Evolutionary conservation across 1,140 invertebrate genomes (phyloP), one percentile per base, ranked within the genome.

Genomic region (Belonocnema kinseyi): DNA sequence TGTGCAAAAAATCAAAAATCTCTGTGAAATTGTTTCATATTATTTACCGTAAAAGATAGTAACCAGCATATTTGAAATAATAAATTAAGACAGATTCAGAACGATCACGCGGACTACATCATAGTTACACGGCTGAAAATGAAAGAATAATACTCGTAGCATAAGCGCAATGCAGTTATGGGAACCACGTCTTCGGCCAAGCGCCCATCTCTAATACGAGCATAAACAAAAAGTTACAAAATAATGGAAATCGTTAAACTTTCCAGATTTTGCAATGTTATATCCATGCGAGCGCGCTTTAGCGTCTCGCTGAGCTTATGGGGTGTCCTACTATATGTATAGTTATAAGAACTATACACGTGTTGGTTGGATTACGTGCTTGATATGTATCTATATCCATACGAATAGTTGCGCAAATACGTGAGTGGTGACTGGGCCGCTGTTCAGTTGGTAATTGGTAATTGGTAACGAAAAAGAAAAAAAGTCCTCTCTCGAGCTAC

Each of bases 231-330:
- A 78, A 74, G 76, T 86, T 85, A 79, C 83, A 85, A 82, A 88
- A 89, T 89, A 85, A 89, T 85, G 61, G 76, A 85, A 84, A 88
- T 87, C 84, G 83, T 88, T 86, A 85, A 85, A 90, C 84, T 87
- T 89, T 87, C 86, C 80, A 77, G 78, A 50, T 87, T 87, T 88
- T 85, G 86, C 85, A 89, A 89, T 79, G 58, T 66, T 66, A 16
- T 46, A 52, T 54, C 58, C 17, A 66, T 52, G 52, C 76, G 61
- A 79, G 79, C 21, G 58, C 58, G 26, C 61, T 46, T 66, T 66
- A 16, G 61, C 61, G 61, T 66, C 33, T 66, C 61, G 16, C 26
- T 33, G 26, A 33, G 26, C 61, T 66, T 66, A 61, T 61, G 58
- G 58, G 58, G 58, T 61, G 58, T 61, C 26, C 13, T 16, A 33